Conservation (phyloP, 2,888 invertebrate species). For the Xestia rhomboidea region DNA sequence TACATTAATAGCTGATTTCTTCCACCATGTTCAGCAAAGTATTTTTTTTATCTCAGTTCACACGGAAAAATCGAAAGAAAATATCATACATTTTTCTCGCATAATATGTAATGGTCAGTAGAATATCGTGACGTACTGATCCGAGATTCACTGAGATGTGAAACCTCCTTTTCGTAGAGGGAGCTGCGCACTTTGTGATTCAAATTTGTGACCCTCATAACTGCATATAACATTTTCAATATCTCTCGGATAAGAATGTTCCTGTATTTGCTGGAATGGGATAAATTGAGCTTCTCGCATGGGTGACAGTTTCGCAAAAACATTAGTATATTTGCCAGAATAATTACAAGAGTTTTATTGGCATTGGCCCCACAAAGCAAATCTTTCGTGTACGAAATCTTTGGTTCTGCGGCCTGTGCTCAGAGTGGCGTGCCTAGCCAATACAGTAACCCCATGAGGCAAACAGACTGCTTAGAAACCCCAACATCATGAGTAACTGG, state of each 20-base stretch:
- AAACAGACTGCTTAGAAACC: too few species aligned
- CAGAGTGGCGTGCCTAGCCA: too few species aligned
- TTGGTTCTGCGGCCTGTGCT: too few species aligned
- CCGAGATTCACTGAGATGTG: constrained; percentile 40
- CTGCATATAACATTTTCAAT: constrained; percentile 69
- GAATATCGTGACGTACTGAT: constrained; percentile 31
- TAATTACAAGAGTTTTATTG: too few species aligned
- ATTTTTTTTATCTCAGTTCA: constrained; percentile 12
- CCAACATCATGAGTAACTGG: too few species aligned
- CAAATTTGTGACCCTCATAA: constrained; percentile 70
- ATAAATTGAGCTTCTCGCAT: constrained; percentile 1
- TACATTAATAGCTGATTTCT: constrained; percentile 13
- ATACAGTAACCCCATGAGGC: too few species aligned
- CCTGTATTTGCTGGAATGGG: constrained; percentile 11
- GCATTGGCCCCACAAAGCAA: too few species aligned
- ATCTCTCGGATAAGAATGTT: constrained; percentile 35
- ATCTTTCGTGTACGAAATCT: too few species aligned
- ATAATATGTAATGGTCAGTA: constrained; percentile 22
- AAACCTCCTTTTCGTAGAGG: constrained; percentile 17
- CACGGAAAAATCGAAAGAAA: constrained; percentile 23
- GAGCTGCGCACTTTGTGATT: constrained; percentile 67
- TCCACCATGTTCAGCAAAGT: not conserved
- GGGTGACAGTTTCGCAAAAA: not conserved
- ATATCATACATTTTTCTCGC: constrained; percentile 22
- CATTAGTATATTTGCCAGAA: not conserved